Evolutionary conservation across 2,888 invertebrate genomes (phyloP).

Genomic region (Glyphotaelius pellucidus): DNA sequence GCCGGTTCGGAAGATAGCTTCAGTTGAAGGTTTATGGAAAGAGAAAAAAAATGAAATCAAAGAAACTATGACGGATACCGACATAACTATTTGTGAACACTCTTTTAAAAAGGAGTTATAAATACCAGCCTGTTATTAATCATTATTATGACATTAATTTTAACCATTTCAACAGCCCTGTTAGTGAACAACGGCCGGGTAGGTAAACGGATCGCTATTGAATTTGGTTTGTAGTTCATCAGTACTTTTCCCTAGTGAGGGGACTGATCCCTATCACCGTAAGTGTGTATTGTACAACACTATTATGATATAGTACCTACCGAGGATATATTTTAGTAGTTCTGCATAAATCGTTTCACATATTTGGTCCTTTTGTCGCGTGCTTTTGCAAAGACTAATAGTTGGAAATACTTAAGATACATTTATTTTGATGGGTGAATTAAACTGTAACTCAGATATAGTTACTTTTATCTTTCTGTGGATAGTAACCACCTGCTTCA

Average conservation of each 20-base stretch:
- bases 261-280: slow-evolving; percentile 14
- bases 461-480: neutral
- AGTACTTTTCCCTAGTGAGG: neutral
- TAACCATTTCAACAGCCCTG: neutral
- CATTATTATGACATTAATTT: neutral
- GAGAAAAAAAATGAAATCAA: neutral
- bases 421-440: neutral
- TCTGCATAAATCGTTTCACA: neutral
- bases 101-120: neutral
- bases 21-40: too few species aligned
- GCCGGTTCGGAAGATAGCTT: too few species aligned
- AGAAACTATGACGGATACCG: too few species aligned
- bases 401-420: neutral
- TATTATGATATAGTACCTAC: neutral
- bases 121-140: neutral
- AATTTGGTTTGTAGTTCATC: slow-evolving; percentile 30
- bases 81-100: too few species aligned
- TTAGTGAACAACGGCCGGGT: slow-evolving; percentile 12
- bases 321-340: neutral
- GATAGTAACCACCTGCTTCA: neutral
- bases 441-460: neutral
- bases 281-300: neutral
- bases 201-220: slow-evolving; percentile 27
- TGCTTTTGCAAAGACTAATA: neutral
- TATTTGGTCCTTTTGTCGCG: neutral